Evolutionary conservation across 2,113 vertebrate genomes (phyloP).

Genomic region (Ictidomys tridecemlineatus): DNA sequence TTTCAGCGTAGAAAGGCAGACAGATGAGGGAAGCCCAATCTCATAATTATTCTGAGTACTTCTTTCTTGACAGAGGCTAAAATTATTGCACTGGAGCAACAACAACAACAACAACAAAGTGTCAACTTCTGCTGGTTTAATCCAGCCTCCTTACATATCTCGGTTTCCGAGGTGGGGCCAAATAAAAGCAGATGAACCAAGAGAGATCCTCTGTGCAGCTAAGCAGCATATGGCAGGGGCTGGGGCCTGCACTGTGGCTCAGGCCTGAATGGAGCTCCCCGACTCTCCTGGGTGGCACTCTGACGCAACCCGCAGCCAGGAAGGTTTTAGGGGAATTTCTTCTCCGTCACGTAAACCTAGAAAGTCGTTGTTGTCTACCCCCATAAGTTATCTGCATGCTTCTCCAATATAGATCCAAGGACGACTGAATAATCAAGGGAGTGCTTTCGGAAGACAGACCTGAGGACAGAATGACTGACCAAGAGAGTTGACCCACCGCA

Average conservation of each 20-base stretch:
- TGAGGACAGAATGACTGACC: not conserved
- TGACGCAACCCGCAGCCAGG: not conserved
- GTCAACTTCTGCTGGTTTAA: not conserved
- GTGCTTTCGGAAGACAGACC: not conserved
- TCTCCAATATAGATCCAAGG: no score
- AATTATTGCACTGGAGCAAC: not conserved
- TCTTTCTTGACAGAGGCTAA: not conserved
- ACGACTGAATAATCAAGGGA: not conserved
- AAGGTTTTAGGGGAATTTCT: not conserved
- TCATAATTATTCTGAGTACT: not conserved
- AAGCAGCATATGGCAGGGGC: rapidly evolving
- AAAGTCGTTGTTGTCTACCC: not conserved
- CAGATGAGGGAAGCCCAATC: not conserved
- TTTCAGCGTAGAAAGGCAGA: not conserved
- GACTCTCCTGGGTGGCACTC: rapidly evolving
- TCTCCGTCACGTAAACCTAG: not conserved
- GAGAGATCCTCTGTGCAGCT: not conserved
- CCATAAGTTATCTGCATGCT: no score
- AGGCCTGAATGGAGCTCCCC: not conserved
- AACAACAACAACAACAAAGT: no score
- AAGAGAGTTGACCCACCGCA: not conserved
- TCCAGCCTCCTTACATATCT: no score
- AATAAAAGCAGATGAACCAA: not conserved
- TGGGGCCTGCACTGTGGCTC: not conserved
- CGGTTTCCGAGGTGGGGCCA: not conserved